These are phyloP conservation scores for Taxidea taxus DNA, from an alignment of 2,113 vertebrate genomes.

Conservation along the genomic window DNA sequence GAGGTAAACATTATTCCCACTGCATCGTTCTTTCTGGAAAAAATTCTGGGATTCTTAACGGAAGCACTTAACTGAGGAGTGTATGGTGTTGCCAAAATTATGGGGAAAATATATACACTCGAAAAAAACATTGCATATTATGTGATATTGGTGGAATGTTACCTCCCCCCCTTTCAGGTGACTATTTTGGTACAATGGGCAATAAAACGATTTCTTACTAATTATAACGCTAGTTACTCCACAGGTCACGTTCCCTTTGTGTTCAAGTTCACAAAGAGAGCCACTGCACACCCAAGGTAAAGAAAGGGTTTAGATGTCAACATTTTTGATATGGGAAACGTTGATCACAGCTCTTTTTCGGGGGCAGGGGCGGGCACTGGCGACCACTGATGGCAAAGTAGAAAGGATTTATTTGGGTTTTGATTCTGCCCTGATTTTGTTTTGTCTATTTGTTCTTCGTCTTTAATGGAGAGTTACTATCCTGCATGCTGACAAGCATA, in stretches of 20 bases:
- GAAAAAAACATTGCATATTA: neutral
- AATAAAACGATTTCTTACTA: neutral
- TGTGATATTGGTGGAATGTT: neutral
- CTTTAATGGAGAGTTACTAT: neutral
- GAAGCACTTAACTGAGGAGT: neutral
- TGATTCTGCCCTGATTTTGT: neutral
- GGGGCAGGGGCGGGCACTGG: rapidly evolving
- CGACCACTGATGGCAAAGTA: neutral
- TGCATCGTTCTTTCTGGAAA: neutral
- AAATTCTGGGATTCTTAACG: neutral
- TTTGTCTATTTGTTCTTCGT: neutral
- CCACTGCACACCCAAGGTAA: neutral
- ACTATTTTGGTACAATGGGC: neutral
- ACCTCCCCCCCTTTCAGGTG: neutral
- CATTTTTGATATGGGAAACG: neutral
- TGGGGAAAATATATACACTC: neutral
- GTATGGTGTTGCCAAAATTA: neutral
- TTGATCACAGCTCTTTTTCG: too few relatives aligned
- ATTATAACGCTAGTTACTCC: neutral
- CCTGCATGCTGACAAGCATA: neutral
- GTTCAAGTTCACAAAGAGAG: slow-evolving; percentile 37
- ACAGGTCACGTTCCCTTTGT: neutral
- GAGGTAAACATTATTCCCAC: neutral
- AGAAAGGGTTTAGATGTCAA: neutral
- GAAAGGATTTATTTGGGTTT: neutral